Base-by-base conservation (phyloP, 2,888 invertebrate genomes). In the Caenorhabditis uteleia region DNA sequence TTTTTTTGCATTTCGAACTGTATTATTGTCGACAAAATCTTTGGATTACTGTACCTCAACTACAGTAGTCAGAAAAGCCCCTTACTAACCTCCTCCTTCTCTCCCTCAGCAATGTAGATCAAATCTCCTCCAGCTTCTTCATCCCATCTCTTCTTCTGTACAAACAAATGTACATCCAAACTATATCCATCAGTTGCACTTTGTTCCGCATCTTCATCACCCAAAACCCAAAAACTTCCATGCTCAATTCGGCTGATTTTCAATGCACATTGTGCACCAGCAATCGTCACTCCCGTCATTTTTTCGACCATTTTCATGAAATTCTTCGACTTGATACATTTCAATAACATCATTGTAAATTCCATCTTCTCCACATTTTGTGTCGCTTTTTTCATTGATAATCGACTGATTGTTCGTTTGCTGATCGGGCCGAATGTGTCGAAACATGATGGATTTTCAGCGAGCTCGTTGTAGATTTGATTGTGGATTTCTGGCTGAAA, bases 181-280 rank as follows among this genome's bases (percentile, higher is more conserved):
- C 56, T 59, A 55, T 57, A 70, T 36, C 70, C 70, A 27, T 73
- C 66, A 8, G 45, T 18, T 6, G 40, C 38, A 34, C 55, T 58
- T 47, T 62, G 55, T 23, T 65, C 66, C 8, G 64, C 62, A 27
- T 73, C 73, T 38, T 73, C 73, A 44, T 73, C 73, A 23, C 73
- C 78, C 14, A 70, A 45, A 36, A 79, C 68, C 26, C 77, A 67
- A 47, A 80, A 79, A 18, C 60, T 66, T 7, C 79, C 77, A 8
- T 71, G 64, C 25, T 70, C 46, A 29, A 74, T 58, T 14, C 69
- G 62, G 23, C 59, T 59, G 23, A 79, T 47, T 36, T 43, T 54
- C 6, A 71, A 48, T 25, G 70, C 68, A 10, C 55, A 47, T 16
- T 55, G 36, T 12, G 61, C 46, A 45, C 45, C 66, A 16, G 39